Evolutionary conservation across 2,797 vertebrate genomes (phyloP).

Genomic region (Pangasius mekongensis): DNA sequence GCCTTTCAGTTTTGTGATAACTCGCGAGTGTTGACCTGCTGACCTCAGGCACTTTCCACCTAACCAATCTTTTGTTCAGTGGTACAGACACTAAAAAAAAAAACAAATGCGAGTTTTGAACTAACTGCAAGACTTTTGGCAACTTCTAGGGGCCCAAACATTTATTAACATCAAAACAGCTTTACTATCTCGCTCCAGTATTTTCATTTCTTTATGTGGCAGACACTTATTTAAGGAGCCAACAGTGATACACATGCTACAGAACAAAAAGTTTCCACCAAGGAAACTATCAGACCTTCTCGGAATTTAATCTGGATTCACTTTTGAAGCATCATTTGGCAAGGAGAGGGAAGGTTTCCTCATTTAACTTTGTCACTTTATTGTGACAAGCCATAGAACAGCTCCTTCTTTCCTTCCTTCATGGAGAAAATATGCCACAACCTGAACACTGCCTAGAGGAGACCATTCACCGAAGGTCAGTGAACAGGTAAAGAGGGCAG

Average conservation of each 20-base stretch:
- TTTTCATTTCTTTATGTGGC: not conserved
- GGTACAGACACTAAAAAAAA: not conserved
- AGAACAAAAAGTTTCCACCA: not conserved
- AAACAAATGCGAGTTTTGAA: not conserved
- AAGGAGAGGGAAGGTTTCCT: not conserved
- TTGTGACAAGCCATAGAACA: not conserved
- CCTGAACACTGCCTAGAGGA: not conserved
- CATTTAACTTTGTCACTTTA: not conserved
- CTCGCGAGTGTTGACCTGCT: not conserved
- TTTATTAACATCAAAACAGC: not conserved
- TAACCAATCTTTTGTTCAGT: not conserved
- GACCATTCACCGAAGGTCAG: not conserved
- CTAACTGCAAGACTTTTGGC: not conserved
- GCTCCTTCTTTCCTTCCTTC: not conserved
- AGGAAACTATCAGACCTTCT: not conserved
- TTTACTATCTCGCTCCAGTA: not conserved
- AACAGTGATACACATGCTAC: not conserved
- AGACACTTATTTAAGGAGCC: not conserved
- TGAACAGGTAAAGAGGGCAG: not conserved
- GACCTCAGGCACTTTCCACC: not conserved
- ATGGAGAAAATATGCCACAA: not conserved
- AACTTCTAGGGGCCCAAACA: not conserved
- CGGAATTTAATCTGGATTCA: not conserved
- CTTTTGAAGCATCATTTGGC: not conserved
- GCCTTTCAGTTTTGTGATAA: not conserved